These are phyloP conservation scores for Sarcophaga caerulescens DNA, from an alignment of 2,888 invertebrate species.

Conservation along the genomic window DNA sequence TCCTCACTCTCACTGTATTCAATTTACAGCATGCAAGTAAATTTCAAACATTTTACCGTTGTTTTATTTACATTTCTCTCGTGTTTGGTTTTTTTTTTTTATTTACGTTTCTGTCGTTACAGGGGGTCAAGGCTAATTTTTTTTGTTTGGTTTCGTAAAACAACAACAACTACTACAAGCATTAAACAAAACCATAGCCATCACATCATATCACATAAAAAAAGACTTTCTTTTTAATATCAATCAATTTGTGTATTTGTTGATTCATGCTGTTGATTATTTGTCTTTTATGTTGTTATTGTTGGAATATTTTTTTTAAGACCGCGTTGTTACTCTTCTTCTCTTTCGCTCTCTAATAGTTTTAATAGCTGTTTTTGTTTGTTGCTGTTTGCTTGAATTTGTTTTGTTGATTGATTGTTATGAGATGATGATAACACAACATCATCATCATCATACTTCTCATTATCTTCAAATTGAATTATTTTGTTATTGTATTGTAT, in stretches of 20 bases:
- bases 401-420: neutral
- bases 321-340: no score
- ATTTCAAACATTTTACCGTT: slow-evolving; percentile 1
- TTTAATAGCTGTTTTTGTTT: no score
- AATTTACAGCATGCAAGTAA: no score
- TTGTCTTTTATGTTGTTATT: neutral
- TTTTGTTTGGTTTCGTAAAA: no score
- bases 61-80: slow-evolving; percentile 7
- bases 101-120: neutral
- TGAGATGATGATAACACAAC: no score
- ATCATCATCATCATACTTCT: no score
- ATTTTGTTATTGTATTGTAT: neutral
- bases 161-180: no score
- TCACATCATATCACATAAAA: no score
- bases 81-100: neutral
- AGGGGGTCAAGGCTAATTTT: slow-evolving; percentile 61
- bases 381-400: neutral
- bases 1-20: neutral
- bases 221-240: no score
- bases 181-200: no score
- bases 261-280: neutral
- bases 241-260: neutral
- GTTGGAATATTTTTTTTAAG: no score
- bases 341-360: no score
- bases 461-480: neutral